These are phyloP conservation scores for Brachirus orientalis DNA, from an alignment of 2,113 vertebrate species.

Conservation along the genomic window DNA sequence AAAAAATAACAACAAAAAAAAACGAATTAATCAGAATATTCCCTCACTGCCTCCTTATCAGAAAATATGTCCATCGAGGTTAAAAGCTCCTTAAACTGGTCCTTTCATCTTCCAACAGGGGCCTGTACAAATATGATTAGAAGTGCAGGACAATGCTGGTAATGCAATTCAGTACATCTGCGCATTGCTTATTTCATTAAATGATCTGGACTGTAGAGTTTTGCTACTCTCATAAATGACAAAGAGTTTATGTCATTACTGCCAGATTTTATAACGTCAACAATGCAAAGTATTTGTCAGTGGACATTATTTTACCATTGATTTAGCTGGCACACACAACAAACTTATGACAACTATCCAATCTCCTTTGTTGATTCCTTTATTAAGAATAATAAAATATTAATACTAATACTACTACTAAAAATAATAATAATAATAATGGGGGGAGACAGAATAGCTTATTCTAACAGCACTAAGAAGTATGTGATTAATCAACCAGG, in stretches of 20 bases:
- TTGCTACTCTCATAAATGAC: constrained; percentile 41
- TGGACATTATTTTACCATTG: constrained; percentile 38
- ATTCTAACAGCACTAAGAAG: not conserved
- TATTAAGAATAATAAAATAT: not conserved
- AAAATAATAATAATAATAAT: no score
- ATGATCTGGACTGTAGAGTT: constrained; percentile 35
- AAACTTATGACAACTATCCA: constrained; percentile 10
- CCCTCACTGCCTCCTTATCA: constrained; percentile 44
- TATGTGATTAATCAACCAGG: no score
- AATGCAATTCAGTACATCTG: constrained; percentile 50
- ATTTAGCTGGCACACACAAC: constrained; percentile 19
- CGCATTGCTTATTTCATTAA: constrained; percentile 55
- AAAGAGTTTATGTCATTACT: constrained; percentile 27
- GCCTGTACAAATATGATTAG: constrained; percentile 42
- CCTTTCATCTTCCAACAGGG: constrained; percentile 51
- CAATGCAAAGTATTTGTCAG: constrained; percentile 35
- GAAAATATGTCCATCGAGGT: constrained; percentile 31
- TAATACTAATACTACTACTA: no score
- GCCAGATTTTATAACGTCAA: constrained; percentile 31
- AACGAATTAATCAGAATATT: constrained; percentile 41
- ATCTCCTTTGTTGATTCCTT: not conserved
- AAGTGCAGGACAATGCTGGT: constrained; percentile 39
- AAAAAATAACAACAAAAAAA: no score
- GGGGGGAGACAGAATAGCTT: not conserved
- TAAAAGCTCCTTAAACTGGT: constrained; percentile 50